Evolutionary conservation across 2,113 vertebrate species (phyloP).

Genomic region (Jacana jacana): DNA sequence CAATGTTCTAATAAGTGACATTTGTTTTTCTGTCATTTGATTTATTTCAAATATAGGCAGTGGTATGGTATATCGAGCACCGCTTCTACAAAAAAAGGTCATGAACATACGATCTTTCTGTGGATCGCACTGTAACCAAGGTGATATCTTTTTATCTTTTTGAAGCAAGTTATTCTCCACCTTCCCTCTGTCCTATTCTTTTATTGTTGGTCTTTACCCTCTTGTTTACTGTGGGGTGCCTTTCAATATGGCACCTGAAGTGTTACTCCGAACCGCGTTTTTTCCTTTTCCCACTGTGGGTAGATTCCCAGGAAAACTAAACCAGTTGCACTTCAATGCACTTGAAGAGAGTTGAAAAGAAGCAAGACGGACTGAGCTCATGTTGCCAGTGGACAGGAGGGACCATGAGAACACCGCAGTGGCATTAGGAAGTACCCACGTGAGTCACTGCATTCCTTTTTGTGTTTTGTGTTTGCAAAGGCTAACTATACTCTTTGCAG

Average conservation of each 20-base stretch:
- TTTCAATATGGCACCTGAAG: background rate
- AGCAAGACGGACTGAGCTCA: background rate
- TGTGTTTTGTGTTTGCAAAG: background rate
- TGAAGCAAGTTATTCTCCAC: background rate
- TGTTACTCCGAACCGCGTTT: background rate
- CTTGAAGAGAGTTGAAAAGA: background rate
- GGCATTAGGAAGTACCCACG: background rate
- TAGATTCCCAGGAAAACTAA: background rate
- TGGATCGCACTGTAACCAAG: background rate
- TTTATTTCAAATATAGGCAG: conserved; percentile 54
- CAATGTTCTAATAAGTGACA: conserved; percentile 74
- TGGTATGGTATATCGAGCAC: background rate
- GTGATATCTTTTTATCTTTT: background rate
- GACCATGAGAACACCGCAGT: background rate
- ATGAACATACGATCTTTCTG: background rate
- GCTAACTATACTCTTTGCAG: background rate
- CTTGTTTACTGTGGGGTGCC: background rate
- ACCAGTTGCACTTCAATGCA: background rate
- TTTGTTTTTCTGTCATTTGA: conserved; percentile 73
- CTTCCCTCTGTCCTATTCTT: background rate
- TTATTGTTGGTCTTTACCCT: background rate
- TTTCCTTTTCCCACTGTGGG: background rate
- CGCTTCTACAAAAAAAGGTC: conserved; percentile 43
- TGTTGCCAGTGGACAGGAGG: background rate
- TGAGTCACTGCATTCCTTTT: background rate